These are phyloP conservation scores for Lacanobia wlatinum DNA, from an alignment of 2,888 invertebrate species.

Conservation along the genomic window DNA sequence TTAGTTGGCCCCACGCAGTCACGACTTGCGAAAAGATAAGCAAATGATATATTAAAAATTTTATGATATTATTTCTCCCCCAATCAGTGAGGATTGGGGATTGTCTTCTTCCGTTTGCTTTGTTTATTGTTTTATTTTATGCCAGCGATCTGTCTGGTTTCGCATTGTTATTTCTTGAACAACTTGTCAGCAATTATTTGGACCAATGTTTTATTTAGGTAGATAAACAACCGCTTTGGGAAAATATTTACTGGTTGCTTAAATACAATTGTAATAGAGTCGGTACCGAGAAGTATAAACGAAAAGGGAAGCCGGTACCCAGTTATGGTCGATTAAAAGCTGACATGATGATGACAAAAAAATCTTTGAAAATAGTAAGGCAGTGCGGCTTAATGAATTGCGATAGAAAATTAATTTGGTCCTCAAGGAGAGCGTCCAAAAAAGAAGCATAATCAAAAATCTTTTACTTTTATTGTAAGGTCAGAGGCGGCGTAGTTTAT, in stretches of 20 bases:
- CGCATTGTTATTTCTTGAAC: slow-evolving; percentile 9
- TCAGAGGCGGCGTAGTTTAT: slow-evolving; percentile 5
- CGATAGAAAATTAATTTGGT: neutral
- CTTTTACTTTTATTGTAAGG: slow-evolving; percentile 19
- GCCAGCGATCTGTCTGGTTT: neutral
- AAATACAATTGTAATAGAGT: neutral
- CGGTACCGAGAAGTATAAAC: neutral
- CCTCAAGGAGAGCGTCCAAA: neutral
- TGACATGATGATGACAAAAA: neutral
- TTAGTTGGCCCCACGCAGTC: slow-evolving; percentile 48
- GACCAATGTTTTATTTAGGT: neutral
- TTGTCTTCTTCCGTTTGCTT: slow-evolving; percentile 9
- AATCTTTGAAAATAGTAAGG: neutral
- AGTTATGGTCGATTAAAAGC: neutral
- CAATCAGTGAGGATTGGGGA: slow-evolving; percentile 19
- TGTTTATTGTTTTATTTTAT: slow-evolving; percentile 39
- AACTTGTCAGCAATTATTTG: neutral
- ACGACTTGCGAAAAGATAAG: slow-evolving; percentile 54
- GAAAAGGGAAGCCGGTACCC: neutral
- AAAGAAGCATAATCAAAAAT: neutral
- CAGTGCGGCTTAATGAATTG: neutral
- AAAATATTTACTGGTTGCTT: neutral
- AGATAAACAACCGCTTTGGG: neutral
- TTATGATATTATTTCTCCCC: slow-evolving; percentile 34
- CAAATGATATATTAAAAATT: slow-evolving; percentile 58